Evolutionary conservation across 2,797 vertebrate species (phyloP).

Genomic region (Lutjanus argentimaculatus): DNA sequence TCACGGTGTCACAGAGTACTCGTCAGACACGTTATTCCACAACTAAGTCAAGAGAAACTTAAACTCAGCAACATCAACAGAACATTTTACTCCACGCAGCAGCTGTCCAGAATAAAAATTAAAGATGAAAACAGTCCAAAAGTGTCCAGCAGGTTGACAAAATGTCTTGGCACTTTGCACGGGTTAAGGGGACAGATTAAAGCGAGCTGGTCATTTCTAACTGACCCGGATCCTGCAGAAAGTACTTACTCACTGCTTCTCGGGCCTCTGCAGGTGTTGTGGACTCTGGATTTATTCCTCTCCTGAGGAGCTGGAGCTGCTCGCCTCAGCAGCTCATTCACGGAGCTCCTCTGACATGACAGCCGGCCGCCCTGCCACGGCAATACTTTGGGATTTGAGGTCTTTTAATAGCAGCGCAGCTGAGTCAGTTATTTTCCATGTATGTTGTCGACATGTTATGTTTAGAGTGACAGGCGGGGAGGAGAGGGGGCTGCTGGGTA

Average conservation of each 20-base stretch:
- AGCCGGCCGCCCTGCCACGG: constrained; percentile 38
- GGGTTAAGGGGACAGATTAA: neutral
- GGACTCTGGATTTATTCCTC: constrained; percentile 38
- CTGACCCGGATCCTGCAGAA: constrained; percentile 5
- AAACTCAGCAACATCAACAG: neutral
- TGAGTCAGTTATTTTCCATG: constrained; percentile 77
- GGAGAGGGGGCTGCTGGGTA: neutral
- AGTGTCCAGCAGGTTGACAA: neutral
- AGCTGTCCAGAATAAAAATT: neutral
- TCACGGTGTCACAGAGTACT: constrained; percentile 23
- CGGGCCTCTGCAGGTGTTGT: constrained; percentile 31
- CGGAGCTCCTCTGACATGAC: constrained; percentile 45
- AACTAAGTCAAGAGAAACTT: constrained; percentile 2
- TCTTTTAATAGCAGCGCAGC: constrained; percentile 87
- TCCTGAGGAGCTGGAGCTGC: constrained; percentile 48
- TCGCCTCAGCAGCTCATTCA: constrained; percentile 54
- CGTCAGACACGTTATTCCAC: constrained; percentile 3
- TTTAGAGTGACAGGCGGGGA: constrained; percentile 51
- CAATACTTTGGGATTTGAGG: constrained; percentile 69
- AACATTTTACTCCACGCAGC: neutral
- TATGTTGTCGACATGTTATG: constrained; percentile 71
- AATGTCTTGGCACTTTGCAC: neutral
- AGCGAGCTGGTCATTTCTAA: neutral
- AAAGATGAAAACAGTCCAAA: neutral
- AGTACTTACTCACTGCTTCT: constrained; percentile 55